A percentile compares a stretch with the other conserved stretches of the same genome.
Conservation (phyloP, 2,113 vertebrate genomes). For the Bagarius yarrelli region DNA sequence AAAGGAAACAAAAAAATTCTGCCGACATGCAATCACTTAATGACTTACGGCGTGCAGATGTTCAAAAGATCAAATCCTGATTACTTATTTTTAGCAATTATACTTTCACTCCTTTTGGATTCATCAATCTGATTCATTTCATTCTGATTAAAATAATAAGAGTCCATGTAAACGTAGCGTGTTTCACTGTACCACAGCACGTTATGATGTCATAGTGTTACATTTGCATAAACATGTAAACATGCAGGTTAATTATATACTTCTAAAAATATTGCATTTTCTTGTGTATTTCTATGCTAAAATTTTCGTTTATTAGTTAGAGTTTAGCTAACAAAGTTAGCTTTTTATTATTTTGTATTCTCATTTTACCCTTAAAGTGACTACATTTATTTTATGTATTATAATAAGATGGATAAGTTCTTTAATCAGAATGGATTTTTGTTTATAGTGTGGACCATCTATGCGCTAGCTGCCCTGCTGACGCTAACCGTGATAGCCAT, state of each 20-base stretch:
- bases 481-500: slow-evolving; percentile 86
- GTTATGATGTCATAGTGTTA: background rate
- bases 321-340: background rate
- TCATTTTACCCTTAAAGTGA: background rate
- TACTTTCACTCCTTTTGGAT: no score
- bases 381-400: no score
- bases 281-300: background rate
- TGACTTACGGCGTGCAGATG: no score
- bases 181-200: background rate
- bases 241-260: background rate
- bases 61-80: no score
- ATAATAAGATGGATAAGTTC: no score
- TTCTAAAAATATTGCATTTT: background rate
- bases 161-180: no score
- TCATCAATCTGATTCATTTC: no score
- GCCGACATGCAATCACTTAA: no score
- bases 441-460: slow-evolving; percentile 88
- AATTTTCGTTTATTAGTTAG: background rate
- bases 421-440: no score
- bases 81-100: no score
- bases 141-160: no score
- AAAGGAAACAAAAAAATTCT: no score
- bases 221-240: background rate
- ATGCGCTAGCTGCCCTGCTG: slow-evolving; percentile 86
- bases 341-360: background rate